Evolutionary conservation across 1,140 invertebrate species (phyloP).

Genomic region (Trichoplusia ni): DNA sequence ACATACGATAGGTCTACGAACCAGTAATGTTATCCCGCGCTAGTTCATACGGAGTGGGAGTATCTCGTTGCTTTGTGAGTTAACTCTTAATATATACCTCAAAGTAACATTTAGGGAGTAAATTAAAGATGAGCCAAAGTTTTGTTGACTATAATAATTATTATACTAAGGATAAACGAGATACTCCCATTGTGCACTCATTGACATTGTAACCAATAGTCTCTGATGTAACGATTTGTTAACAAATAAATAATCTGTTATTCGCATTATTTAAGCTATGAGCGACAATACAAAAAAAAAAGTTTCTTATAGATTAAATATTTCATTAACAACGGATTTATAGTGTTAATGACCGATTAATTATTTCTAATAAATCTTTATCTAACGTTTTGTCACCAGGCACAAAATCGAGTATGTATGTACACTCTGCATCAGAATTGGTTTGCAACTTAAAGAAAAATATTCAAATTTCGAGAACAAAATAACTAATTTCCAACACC

Average conservation of each 20-base stretch:
- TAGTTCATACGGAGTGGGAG: constrained; percentile 10
- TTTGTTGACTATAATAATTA: constrained; percentile 34
- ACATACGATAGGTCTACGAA: constrained; percentile 1
- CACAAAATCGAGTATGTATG: constrained; percentile 48
- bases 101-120: constrained; percentile 33
- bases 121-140: constrained; percentile 35
- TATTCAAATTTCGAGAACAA: too few relatives aligned
- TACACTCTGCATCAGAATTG: constrained; percentile 49
- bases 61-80: constrained; percentile 29
- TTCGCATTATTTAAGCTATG: not conserved
- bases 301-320: not conserved
- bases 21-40: constrained; percentile 1
- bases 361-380: not conserved
- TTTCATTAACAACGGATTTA: not conserved
- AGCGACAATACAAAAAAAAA: not conserved
- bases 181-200: constrained; percentile 30
- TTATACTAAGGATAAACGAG: constrained; percentile 29
- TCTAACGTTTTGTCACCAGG: constrained; percentile 41
- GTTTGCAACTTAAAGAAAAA: constrained; percentile 44
- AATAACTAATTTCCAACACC: too few relatives aligned
- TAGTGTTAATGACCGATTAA: constrained; percentile 15
- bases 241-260: not conserved
- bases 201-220: constrained; percentile 10
- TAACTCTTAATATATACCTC: constrained; percentile 33
- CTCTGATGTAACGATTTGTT: constrained; percentile 4